Conservation (phyloP, 2,888 invertebrate genomes). For the Phortica magna region DNA sequence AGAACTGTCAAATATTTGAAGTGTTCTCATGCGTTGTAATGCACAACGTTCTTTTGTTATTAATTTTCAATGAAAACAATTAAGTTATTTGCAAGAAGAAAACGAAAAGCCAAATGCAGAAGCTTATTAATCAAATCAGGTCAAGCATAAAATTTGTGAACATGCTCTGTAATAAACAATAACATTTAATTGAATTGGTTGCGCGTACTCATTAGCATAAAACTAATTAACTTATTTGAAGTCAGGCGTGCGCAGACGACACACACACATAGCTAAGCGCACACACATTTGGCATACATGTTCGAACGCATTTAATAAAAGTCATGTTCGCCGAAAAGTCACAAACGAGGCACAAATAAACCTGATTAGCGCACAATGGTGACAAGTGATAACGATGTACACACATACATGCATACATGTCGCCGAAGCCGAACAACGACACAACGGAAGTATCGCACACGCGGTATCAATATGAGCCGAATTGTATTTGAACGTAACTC, state of each 20-base stretch:
- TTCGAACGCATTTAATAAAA: constrained; percentile 58
- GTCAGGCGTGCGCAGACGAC: constrained; percentile 42
- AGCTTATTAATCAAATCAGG: no score
- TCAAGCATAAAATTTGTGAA: constrained; percentile 9
- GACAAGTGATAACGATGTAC: constrained; percentile 47
- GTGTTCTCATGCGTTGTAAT: no score
- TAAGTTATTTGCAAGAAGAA: no score
- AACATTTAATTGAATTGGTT: constrained; percentile 63
- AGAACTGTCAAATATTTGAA: no score
- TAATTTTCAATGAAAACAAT: no score
- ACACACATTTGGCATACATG: not conserved
- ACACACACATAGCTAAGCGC: constrained; percentile 48
- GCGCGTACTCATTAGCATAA: constrained; percentile 68
- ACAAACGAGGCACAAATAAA: constrained; percentile 60
- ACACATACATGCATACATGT: no score
- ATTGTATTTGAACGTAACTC: no score
- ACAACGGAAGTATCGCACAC: not conserved
- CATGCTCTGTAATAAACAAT: constrained; percentile 44
- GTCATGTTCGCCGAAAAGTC: constrained; percentile 67
- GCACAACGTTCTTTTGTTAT: no score
- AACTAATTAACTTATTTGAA: constrained; percentile 72
- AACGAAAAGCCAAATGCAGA: no score
- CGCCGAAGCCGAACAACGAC: not conserved
- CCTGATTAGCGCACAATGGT: constrained; percentile 63
- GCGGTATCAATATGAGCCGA: not conserved